Base-by-base conservation (phyloP, 2,888 invertebrate genomes). In the Meganola albula region DNA sequence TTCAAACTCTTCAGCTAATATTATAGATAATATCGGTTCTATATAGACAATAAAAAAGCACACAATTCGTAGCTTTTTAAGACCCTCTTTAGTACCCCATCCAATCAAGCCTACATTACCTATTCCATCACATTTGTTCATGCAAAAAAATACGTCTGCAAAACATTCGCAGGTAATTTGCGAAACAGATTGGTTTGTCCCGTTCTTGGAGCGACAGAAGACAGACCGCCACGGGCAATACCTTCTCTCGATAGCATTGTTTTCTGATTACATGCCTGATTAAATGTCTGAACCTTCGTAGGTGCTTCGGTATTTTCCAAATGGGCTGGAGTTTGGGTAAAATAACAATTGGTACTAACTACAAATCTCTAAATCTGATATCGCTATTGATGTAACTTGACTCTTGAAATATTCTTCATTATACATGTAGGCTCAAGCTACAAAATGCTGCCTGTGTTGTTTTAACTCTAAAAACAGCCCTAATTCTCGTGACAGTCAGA, bases 231-330 rank as follows among this genome's bases (percentile, higher is more conserved):
- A 18, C 37, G 42, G 54, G 62, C 51, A 35, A 45, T 53, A 52
- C 58, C 60, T 57, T 41, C 46, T 50, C 62, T 66, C 63, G 59
- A 69, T 67, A 54, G 67, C 73, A 73, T 82, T 83, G 82, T 83
- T 82, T 72, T 61, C 58, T 70, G 69, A 80, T 83, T 78, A 76
- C 71, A 65, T 52, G 77, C 69, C 66, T 80, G 83, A 84, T 84
- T 83, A 83, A 67, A 63, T 53, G 58, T 58, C 67, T 63, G 49
- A 52, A 56, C 43, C 54, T 66, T 44, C 58, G 55, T 58, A 58
- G 55, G 52, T 58, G 53, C 46, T 44, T 44, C 48, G 32, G 44
- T 29, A 27, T 31, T 27, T 33, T 39, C 29, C 32, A 34, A 37
- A 34, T 32, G 35, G 31, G 23, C 34, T 26, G 34, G 27, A 34